Evolutionary conservation across 2,113 vertebrate genomes (phyloP).

Genomic region (Xenus cinereus): DNA sequence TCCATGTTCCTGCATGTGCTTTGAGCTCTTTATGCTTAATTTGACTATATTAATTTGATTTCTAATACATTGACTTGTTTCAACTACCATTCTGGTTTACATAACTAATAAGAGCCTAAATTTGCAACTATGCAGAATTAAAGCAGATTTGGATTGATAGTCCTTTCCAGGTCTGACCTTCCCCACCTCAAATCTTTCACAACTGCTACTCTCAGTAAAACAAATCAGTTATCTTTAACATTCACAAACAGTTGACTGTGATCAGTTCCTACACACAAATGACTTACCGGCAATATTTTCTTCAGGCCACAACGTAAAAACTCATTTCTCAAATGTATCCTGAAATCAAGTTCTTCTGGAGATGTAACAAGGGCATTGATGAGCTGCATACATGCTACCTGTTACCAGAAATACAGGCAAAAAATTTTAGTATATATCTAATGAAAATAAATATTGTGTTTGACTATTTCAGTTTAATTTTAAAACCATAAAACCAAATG

Average conservation of each 20-base stretch:
- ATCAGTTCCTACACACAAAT: background rate
- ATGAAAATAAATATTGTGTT: background rate
- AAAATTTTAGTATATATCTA: background rate
- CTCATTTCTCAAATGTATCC: constrained; percentile 98
- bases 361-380: constrained; percentile 97
- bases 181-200: background rate
- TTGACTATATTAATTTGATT: background rate
- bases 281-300: constrained; percentile 91
- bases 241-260: background rate
- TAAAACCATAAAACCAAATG: background rate
- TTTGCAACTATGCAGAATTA: background rate
- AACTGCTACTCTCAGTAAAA: background rate
- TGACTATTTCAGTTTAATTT: background rate
- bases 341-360: constrained; percentile 95
- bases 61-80: background rate
- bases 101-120: background rate
- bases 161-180: background rate
- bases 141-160: background rate
- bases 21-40: background rate
- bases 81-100: background rate
- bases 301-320: constrained; percentile 94
- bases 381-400: constrained; percentile 98
- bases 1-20: background rate
- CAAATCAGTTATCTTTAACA: background rate
- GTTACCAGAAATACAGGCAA: background rate